Conservation (phyloP, 64 coral and sea anemone species). For the Montipora cactus region DNA sequence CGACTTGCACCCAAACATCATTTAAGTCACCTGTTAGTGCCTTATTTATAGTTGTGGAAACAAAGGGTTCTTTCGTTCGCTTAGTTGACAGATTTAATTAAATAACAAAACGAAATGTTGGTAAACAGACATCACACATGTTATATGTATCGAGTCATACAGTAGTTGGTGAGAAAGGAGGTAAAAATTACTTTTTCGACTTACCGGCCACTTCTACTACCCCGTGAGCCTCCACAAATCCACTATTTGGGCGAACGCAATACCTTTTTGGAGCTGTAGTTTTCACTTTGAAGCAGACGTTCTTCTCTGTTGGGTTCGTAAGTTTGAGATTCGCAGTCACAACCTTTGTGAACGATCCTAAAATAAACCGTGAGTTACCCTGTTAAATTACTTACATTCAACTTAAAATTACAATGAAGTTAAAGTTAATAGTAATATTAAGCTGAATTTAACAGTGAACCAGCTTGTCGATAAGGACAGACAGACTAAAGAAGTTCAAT, state of each 20-base stretch:
- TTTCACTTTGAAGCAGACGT: constrained; percentile 98
- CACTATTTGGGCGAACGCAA: constrained; percentile 97
- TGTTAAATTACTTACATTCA: constrained; percentile 33
- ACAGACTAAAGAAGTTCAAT: neutral
- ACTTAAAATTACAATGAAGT: neutral
- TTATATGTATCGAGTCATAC: too few species aligned
- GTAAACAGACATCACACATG: too few species aligned
- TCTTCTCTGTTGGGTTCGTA: constrained; percentile 89
- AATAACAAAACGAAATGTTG: too few species aligned
- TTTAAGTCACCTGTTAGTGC: too few species aligned
- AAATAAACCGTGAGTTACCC: constrained; percentile 1
- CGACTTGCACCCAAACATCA: neutral
- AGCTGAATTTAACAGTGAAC: neutral
- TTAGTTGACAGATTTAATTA: too few species aligned
- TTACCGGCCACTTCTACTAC: constrained; percentile 96
- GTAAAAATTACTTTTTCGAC: neutral
- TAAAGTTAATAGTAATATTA: neutral
- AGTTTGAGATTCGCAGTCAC: constrained; percentile 92
- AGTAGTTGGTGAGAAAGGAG: too few species aligned
- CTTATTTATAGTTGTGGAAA: too few species aligned
- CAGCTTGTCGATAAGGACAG: too few species aligned
- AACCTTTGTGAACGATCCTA: constrained; percentile 94
- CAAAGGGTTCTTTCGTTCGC: too few species aligned
- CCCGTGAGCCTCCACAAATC: constrained; percentile 79
- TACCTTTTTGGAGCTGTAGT: constrained; percentile 97